Percentiles rank a stretch among this genome's conserved stretches.
These are phyloP conservation scores for Oncorhynchus gorbuscha DNA, from an alignment of 2,113 vertebrate species.

Conservation along the genomic window DNA sequence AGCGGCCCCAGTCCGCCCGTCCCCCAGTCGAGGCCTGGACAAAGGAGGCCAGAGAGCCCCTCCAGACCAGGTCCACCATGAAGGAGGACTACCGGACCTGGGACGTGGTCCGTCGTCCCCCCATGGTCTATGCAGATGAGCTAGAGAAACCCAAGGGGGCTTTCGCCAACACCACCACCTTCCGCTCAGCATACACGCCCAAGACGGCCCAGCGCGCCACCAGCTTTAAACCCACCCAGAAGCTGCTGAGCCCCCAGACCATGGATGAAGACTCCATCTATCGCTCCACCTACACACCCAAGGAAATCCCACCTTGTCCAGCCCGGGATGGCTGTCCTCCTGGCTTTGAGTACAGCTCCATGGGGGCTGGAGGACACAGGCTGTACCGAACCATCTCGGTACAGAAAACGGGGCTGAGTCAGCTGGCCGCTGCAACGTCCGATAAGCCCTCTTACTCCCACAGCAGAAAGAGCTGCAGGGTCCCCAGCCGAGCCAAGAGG, in stretches of 20 bases:
- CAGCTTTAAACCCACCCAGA: conserved; percentile 46
- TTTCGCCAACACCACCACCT: conserved; percentile 53
- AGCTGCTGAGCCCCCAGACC: background rate
- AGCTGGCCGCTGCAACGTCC: background rate
- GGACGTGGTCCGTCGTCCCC: conserved; percentile 6
- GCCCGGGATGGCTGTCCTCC: conserved; percentile 55
- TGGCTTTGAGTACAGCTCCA: conserved; percentile 45
- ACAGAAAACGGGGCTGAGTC: background rate
- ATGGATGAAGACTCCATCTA: conserved; percentile 50
- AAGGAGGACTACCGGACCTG: conserved; percentile 67
- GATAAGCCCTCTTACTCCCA: background rate
- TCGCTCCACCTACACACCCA: conserved; percentile 49
- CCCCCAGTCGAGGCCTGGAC: background rate
- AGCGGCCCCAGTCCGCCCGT: conserved; percentile 28
- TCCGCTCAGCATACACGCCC: conserved; percentile 50
- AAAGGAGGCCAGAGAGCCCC: conserved; percentile 18
- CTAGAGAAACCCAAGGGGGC: conserved; percentile 35
- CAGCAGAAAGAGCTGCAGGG: background rate
- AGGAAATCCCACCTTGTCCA: conserved; percentile 42
- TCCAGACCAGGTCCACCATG: conserved; percentile 57
- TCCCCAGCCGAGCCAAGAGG: conserved; percentile 9
- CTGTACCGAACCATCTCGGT: conserved; percentile 44
- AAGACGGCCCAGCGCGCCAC: conserved; percentile 32
- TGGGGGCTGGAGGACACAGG: conserved; percentile 47
- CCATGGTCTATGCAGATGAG: conserved; percentile 1